phyloP scores from a whole-genome alignment of 2,797 vertebrate species.

The Syngnathus rostellatus region DNA sequence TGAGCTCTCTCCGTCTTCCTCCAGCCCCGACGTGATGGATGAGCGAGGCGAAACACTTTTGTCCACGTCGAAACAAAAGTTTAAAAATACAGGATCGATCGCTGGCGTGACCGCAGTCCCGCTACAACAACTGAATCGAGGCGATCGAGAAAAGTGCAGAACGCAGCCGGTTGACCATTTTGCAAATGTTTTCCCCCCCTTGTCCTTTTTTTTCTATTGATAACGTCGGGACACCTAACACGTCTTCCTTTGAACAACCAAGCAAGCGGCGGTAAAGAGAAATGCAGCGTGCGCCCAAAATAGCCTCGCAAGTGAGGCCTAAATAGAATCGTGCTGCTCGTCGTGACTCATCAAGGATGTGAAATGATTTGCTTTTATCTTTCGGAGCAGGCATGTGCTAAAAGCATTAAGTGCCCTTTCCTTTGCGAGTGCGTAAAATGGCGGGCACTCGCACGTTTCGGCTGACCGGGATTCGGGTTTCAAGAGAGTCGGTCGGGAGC shows the following conservation, averaged over 20 bases:
- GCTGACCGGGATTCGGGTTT: not conserved
- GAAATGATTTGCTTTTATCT: conserved; percentile 20
- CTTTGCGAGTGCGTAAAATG: conserved; percentile 10
- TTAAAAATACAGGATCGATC: conserved; percentile 37
- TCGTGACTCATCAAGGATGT: conserved; percentile 33
- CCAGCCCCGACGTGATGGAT: conserved; percentile 40
- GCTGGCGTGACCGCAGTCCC: conserved; percentile 33
- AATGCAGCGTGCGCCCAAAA: conserved; percentile 35
- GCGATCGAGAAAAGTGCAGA: not conserved
- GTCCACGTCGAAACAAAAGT: conserved; percentile 40
- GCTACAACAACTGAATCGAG: not conserved
- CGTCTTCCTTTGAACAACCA: conserved; percentile 65
- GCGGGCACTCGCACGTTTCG: not conserved
- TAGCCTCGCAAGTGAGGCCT: conserved; percentile 29
- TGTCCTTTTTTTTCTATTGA: not conserved
- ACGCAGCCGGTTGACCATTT: not conserved
- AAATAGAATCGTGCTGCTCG: conserved; percentile 31
- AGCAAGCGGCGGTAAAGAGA: conserved; percentile 40
- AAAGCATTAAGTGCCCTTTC: conserved; percentile 21
- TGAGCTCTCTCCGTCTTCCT: conserved; percentile 46
- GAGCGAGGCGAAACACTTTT: conserved; percentile 30
- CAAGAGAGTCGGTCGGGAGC: not conserved
- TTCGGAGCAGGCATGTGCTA: conserved; percentile 22
- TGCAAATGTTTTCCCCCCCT: no score
- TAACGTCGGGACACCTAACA: no score